phyloP scores from a whole-genome alignment of 2,797 vertebrate genomes.

The Schizopygopsis pylzovi region DNA sequence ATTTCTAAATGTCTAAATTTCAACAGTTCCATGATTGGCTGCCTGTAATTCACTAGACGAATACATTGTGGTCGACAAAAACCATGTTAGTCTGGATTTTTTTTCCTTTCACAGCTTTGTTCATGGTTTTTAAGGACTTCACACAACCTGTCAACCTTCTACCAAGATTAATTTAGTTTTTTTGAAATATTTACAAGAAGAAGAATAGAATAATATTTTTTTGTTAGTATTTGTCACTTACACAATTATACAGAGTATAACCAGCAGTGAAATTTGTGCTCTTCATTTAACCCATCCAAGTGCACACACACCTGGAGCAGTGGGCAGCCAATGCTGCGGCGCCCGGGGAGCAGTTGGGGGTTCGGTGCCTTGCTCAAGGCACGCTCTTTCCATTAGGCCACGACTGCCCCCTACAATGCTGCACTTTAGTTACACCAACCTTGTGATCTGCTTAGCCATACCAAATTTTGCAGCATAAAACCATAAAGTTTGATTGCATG shows the following conservation, averaged over 20 bases:
- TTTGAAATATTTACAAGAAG: not conserved
- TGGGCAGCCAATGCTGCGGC: too few relatives aligned
- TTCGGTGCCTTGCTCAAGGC: too few relatives aligned
- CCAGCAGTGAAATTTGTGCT: too few relatives aligned
- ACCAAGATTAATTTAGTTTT: not conserved
- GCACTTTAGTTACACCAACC: not conserved
- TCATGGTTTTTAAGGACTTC: not conserved
- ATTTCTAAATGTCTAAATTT: not conserved
- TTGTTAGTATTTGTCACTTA: too few relatives aligned
- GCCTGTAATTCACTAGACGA: not conserved
- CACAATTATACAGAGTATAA: too few relatives aligned
- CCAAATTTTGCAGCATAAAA: not conserved
- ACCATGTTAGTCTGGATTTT: not conserved
- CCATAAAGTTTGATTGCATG: not conserved
- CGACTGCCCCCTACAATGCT: too few relatives aligned
- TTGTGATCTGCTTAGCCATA: not conserved
- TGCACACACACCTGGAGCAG: too few relatives aligned
- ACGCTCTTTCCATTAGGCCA: too few relatives aligned
- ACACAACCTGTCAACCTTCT: not conserved
- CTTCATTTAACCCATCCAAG: too few relatives aligned
- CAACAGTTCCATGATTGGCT: not conserved
- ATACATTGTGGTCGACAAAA: not conserved
- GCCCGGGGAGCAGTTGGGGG: too few relatives aligned
- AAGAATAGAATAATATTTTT: too few relatives aligned
- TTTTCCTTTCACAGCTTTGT: not conserved